phyloP scores from a whole-genome alignment of 2,888 invertebrate species.

The Protodeltote pygarga region DNA sequence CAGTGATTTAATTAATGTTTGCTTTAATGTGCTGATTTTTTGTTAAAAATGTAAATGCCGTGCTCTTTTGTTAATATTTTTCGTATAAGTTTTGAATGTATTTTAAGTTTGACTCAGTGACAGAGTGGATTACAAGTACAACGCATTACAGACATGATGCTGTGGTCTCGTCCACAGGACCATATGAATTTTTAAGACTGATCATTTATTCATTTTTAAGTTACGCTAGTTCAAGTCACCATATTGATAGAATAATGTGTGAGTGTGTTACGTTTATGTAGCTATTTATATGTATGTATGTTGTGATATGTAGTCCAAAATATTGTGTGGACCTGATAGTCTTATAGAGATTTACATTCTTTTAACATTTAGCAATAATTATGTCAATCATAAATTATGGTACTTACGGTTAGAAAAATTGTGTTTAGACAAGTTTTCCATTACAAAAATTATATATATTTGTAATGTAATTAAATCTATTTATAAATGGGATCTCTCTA shows the following conservation, averaged over 20 bases:
- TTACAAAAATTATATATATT: conserved; percentile 29
- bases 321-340: conserved; percentile 53
- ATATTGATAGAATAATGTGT: conserved; percentile 64
- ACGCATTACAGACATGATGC: conserved; percentile 68
- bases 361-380: conserved; percentile 50
- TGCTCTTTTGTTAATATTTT: conserved; percentile 80
- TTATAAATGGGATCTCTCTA: conserved; percentile 53
- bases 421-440: conserved; percentile 30
- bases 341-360: conserved; percentile 61
- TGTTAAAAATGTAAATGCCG: conserved; percentile 75
- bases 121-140: conserved; percentile 73
- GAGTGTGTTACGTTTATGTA: conserved; percentile 71
- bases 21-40: conserved; percentile 76
- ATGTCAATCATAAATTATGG: conserved; percentile 36
- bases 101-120: conserved; percentile 82
- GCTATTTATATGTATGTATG: conserved; percentile 73
- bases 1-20: conserved; percentile 68
- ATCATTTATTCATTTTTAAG: conserved; percentile 85
- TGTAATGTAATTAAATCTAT: too few relatives aligned
- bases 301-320: conserved; percentile 57
- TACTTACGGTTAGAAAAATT: conserved; percentile 39
- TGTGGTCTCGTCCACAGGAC: conserved; percentile 61
- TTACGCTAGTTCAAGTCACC: conserved; percentile 82
- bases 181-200: conserved; percentile 82
- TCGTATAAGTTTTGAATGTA: conserved; percentile 74